A percentile compares a stretch with the other conserved stretches of the same genome.
Conservation (phyloP, 1,140 invertebrate species). For the Brachionus calyciflorus region DNA sequence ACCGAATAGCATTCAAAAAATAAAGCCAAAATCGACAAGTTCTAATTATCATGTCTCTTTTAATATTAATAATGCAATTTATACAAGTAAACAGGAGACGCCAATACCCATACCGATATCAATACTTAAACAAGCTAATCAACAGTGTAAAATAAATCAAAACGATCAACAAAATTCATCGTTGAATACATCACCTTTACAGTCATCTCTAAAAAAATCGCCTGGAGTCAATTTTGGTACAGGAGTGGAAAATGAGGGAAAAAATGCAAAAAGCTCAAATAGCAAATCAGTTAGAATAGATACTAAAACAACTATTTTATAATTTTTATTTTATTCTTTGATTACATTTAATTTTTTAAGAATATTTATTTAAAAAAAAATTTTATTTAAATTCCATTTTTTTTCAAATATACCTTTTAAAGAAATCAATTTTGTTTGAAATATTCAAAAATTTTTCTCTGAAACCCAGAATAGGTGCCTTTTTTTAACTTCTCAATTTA, state of each 20-base stretch:
- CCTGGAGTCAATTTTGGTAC: background rate
- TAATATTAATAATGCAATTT: constrained; percentile 45
- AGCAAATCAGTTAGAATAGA: background rate
- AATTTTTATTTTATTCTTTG: background rate
- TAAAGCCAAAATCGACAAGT: background rate
- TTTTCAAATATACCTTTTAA: background rate
- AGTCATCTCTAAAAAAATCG: constrained; percentile 26
- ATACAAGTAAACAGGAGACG: constrained; percentile 44
- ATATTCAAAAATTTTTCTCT: background rate
- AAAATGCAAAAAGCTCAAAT: background rate
- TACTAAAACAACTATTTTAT: constrained; percentile 22
- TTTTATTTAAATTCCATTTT: background rate
- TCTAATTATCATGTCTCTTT: constrained; percentile 43
- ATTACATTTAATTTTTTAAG: background rate
- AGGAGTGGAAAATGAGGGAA: background rate
- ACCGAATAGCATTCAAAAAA: background rate
- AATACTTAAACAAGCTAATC: constrained; percentile 18
- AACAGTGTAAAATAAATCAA: background rate
- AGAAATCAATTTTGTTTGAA: background rate
- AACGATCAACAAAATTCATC: too few species aligned
- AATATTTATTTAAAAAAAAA: background rate
- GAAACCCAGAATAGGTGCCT: too few species aligned
- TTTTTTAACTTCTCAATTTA: too few species aligned
- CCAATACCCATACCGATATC: constrained; percentile 40
- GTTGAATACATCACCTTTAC: background rate